Evolutionary conservation across 2,113 vertebrate species (phyloP), one percentile per base, ranked within the genome.

Genomic region (Ceuthmochares aereus): DNA sequence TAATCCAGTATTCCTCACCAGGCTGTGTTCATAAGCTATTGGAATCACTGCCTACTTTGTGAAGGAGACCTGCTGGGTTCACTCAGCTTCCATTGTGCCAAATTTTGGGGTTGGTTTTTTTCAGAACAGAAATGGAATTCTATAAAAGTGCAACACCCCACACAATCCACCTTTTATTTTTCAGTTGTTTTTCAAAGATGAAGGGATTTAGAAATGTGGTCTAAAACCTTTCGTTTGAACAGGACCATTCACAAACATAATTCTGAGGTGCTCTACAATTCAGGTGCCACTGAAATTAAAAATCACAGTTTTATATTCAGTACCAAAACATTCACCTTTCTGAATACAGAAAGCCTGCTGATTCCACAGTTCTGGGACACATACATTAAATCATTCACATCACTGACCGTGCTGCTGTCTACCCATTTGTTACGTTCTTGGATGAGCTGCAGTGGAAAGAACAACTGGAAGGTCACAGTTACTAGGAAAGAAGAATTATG

Each of bases 161-260:
- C n/a, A 79, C 62, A 94, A 94, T 54, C 45, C 62, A 87, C 76
- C 85, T 87, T 88, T 88, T 54, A 66, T 64, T 94, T 84, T 94
- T 82, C 0, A 0, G 62, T 26, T 91, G 26, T 85, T 93, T 91
- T 94, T 85, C 60, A 45, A 89, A 64, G 54, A 76, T 7, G 8
- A 93, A 87, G 13, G 27, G 12, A 87, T 87, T 87, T 84, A 84
- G 47, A 87, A 94, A 68, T 23, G 58, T 69, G 43, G 81, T 81
- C 78, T 89, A 54, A 85, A 96, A 73, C 32, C 26, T 89, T 87
- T 79, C 4, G 15, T 79, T 89, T 91, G 32, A 95, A 89, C 36
- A 72, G 25, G 62, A 58, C 43, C 45, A 79, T 95, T n/a, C 62
- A 76, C 40, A 87, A 82, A 79, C 34, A 76, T 6, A 91, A 95